Conservation (phyloP, 1,140 invertebrate species). For the Bombus polaris region DNA sequence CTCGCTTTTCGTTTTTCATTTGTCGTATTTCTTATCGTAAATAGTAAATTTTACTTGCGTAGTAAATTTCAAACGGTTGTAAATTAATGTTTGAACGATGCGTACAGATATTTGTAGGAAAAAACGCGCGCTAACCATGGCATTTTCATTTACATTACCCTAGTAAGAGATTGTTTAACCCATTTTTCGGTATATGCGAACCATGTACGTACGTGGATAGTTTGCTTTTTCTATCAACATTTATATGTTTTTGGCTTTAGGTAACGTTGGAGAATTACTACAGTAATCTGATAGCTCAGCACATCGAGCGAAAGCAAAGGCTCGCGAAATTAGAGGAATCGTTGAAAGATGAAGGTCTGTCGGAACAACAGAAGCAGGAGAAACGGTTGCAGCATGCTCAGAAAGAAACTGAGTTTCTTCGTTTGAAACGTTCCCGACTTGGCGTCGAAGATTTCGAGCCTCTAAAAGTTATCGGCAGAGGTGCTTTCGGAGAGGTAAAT, state of each 20-base stretch:
- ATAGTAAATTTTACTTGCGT: too few relatives aligned
- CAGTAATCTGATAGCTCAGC: slow-evolving; percentile 98
- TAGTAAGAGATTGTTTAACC: background rate
- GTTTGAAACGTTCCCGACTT: slow-evolving; percentile 96
- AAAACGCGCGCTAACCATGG: too few relatives aligned
- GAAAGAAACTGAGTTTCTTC: slow-evolving; percentile 99
- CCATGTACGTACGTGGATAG: background rate
- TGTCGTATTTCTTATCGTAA: background rate
- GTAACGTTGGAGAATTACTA: slow-evolving; percentile 99
- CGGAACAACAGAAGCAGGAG: slow-evolving; percentile 92
- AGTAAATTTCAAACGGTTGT: background rate
- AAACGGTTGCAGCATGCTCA: slow-evolving; percentile 97
- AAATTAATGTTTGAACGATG: background rate
- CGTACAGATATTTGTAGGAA: background rate
- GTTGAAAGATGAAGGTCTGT: slow-evolving; percentile 95
- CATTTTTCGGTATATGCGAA: background rate
- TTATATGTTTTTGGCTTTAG: slow-evolving; percentile 55
- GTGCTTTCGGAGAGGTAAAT: slow-evolving; percentile 97
- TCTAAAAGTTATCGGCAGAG: slow-evolving; percentile 97
- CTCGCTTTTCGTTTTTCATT: background rate
- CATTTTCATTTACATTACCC: too few relatives aligned
- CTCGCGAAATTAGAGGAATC: slow-evolving; percentile 96
- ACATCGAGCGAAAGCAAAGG: slow-evolving; percentile 97
- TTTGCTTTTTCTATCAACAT: background rate
- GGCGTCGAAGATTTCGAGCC: slow-evolving; percentile 99